Base-by-base conservation (phyloP, 2,797 vertebrate genomes). In the Rhinogobio ventralis region DNA sequence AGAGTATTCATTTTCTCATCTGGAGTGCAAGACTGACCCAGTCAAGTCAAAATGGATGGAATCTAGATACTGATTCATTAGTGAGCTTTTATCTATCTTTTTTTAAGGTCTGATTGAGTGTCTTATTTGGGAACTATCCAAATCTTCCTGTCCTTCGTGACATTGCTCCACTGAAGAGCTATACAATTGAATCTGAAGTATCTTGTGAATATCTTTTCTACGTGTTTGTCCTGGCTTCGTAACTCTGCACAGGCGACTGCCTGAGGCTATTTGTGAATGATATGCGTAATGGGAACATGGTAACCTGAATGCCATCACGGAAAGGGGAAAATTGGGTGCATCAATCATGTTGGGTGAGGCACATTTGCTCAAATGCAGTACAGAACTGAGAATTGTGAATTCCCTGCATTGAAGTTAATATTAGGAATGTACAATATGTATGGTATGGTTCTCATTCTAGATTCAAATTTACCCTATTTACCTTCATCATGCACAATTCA, bases 201-300 rank as follows among this genome's bases (percentile, higher is more conserved):
- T 87, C 76, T 84, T 85, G 85, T 92, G 87, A 91, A 92, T 89
- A 90, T 90, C 81, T 88, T 86, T 78, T 91, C 85, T 84, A 89
- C 76, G 87, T 90, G 88, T 90, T 85, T 81, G 84, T 89, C 86
- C 81, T 87, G 36, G 64, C 72, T 68, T 90, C 85, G 88, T 80
- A 89, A 88, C 80, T n/a, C 86, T 33, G 86, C 85, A 36, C 55
- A 88, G 86, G 79, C 62, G 30, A 85, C 79, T n/a, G 90, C 91
- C 92, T 51, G 86, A 60, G 66, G 93, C 86, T 91, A 86, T 89
- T 85, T 86, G 53, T 71, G 84, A 87, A 93, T 90, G 80, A 91
- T 86, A 89, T 90, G 84, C 86, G 89, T 87, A 89, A 91, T 86
- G 89, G 89, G 86, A 91, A 91, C 88, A 91, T 87, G 90, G 85